These are phyloP conservation scores for Anneissia japonica DNA, from an alignment of 35 echinoderm and acorn worm genomes.

Conservation along the genomic window DNA sequence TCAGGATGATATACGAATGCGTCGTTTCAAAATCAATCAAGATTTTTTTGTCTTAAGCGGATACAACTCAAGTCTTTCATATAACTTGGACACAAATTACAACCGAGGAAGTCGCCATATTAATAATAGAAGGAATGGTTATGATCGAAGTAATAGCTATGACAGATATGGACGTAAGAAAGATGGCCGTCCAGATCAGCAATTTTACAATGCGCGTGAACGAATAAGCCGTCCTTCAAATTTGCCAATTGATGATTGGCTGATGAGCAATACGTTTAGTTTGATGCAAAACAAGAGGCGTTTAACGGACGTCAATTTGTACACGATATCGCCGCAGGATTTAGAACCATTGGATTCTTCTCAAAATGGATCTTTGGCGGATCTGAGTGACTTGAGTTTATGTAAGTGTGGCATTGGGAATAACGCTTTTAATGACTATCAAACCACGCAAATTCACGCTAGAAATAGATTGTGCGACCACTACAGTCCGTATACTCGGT, in stretches of 20 bases:
- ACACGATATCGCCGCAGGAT: conserved; percentile 74
- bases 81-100: not conserved
- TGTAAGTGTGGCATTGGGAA: conserved; percentile 56
- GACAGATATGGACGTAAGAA: not conserved
- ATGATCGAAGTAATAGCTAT: not conserved
- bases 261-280: not conserved
- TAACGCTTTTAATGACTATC: not conserved
- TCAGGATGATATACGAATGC: not conserved
- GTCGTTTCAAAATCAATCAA: not conserved
- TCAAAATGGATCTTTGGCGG: conserved; percentile 74
- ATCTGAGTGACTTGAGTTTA: conserved; percentile 80
- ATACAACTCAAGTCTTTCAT: not conserved
- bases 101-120: not conserved
- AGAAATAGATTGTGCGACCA: not conserved
- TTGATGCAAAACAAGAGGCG: not conserved
- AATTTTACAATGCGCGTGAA: not conserved
- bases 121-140: not conserved
- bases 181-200: not conserved
- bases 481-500: not conserved
- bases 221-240: not conserved
- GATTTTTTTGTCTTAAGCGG: not conserved
- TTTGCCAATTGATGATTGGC: not conserved
- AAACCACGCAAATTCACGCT: not conserved
- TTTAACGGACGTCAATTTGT: conserved; percentile 71
- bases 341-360: conserved; percentile 83